phyloP scores from a whole-genome alignment of 2,888 invertebrate species.

The Plagodis pulveraria region DNA sequence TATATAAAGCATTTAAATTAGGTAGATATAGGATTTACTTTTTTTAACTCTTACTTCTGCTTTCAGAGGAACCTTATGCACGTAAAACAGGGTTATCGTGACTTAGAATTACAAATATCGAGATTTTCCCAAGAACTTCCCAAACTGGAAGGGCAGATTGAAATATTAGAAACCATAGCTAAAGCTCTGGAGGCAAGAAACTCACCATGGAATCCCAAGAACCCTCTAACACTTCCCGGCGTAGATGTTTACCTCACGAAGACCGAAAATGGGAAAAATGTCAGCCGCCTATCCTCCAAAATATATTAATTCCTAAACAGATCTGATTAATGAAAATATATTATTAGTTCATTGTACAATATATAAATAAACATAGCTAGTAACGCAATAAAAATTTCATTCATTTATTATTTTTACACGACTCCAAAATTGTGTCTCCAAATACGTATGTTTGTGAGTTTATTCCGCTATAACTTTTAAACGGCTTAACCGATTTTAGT shows the following conservation, averaged over 20 bases:
- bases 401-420: too few species aligned
- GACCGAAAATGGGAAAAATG: slow-evolving; percentile 30
- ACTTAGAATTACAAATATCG: slow-evolving; percentile 60
- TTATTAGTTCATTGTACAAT: too few species aligned
- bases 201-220: slow-evolving; percentile 52
- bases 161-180: slow-evolving; percentile 63
- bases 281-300: slow-evolving; percentile 33
- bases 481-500: too few species aligned
- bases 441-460: too few species aligned
- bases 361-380: too few species aligned
- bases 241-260: slow-evolving; percentile 51
- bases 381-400: too few species aligned
- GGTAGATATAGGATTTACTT: too few species aligned
- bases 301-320: too few species aligned
- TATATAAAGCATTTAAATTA: too few species aligned
- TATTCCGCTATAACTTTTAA: too few species aligned
- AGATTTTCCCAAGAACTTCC: slow-evolving; percentile 64
- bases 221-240: slow-evolving; percentile 47
- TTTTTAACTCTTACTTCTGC: slow-evolving; percentile 1
- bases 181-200: slow-evolving; percentile 50
- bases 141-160: slow-evolving; percentile 69
- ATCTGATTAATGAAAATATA: too few species aligned
- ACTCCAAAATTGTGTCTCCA: too few species aligned
- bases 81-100: slow-evolving; percentile 59
- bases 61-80: slow-evolving; percentile 64